These are phyloP conservation scores for Calephelis nemesis DNA, from an alignment of 1,140 invertebrate genomes.

Conservation along the genomic window DNA sequence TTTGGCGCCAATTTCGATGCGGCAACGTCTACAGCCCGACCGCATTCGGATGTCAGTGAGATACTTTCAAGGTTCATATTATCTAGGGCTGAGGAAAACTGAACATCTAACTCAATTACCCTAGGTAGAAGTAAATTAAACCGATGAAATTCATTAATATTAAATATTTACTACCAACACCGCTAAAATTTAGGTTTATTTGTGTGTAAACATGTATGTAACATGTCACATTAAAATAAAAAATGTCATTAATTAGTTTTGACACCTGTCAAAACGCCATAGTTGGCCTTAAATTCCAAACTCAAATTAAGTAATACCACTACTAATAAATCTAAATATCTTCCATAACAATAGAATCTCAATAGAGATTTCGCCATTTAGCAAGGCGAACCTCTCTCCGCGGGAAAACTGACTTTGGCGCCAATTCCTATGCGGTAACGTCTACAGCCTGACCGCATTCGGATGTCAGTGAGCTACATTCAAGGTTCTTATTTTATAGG, in stretches of 20 bases:
- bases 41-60: constrained; percentile 40
- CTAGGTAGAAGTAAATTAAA: too few relatives aligned
- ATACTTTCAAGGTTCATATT: constrained; percentile 33
- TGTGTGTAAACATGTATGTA: too few relatives aligned
- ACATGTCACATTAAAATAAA: too few relatives aligned
- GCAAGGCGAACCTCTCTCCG: constrained; percentile 69
- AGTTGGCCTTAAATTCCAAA: too few relatives aligned
- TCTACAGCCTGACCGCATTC: constrained; percentile 54
- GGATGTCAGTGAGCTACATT: constrained; percentile 33
- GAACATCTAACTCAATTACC: too few relatives aligned
- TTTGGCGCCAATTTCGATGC: constrained; percentile 75
- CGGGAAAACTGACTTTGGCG: constrained; percentile 73
- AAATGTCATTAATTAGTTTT: too few relatives aligned
- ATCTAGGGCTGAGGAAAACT: constrained; percentile 3
- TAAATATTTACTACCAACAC: too few relatives aligned
- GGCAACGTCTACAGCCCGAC: constrained; percentile 53
- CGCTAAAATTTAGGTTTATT: too few relatives aligned
- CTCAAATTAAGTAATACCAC: too few relatives aligned
- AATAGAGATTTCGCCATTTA: constrained; percentile 72
- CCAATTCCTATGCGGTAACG: constrained; percentile 67
- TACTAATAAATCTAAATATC: too few relatives aligned
- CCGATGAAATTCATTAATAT: too few relatives aligned
- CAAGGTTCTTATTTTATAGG: constrained; percentile 27
- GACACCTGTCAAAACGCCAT: too few relatives aligned
- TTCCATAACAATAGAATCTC: constrained; percentile 55